Evolutionary conservation across 1,140 invertebrate species (phyloP).

Genomic region (Aphelenchoides fujianensis): DNA sequence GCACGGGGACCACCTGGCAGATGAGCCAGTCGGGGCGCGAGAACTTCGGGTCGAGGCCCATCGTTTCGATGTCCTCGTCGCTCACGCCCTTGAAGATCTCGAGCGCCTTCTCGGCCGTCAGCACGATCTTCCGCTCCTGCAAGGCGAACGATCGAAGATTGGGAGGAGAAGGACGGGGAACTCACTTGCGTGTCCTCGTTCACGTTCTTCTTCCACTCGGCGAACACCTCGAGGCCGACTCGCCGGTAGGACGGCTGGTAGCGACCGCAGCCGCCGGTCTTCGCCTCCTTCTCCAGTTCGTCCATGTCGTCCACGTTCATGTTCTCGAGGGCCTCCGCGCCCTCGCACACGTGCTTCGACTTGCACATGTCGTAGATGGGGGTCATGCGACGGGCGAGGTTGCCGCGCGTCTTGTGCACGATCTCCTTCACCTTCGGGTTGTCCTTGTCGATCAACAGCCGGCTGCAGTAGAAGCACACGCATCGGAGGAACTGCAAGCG

Average conservation of each 20-base stretch:
- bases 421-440: slow-evolving; percentile 97
- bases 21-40: slow-evolving; percentile 99
- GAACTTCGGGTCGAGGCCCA: slow-evolving; percentile 72
- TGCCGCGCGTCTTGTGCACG: slow-evolving; percentile 91
- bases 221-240: slow-evolving; percentile 82
- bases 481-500: slow-evolving; percentile 58
- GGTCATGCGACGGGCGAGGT: slow-evolving; percentile 84
- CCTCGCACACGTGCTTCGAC: slow-evolving; percentile 95
- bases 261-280: slow-evolving; percentile 91
- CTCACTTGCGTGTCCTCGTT: slow-evolving; percentile 86
- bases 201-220: slow-evolving; percentile 88
- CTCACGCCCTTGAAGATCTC: slow-evolving; percentile 95
- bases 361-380: slow-evolving; percentile 98
- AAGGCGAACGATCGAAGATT: slow-evolving; percentile 12
- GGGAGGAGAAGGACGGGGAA: too few relatives aligned
- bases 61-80: slow-evolving; percentile 90
- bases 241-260: slow-evolving; percentile 89
- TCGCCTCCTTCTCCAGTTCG: slow-evolving; percentile 55
- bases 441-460: slow-evolving; percentile 67
- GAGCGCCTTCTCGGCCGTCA: slow-evolving; percentile 89
- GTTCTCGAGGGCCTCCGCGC: slow-evolving; percentile 76
- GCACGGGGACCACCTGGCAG: slow-evolving; percentile 90
- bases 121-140: slow-evolving; percentile 79
- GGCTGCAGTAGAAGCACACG: slow-evolving; percentile 61
- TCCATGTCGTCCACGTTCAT: slow-evolving; percentile 35